phyloP scores from a whole-genome alignment of 2,888 invertebrate genomes.

The Nycteola revayana region DNA sequence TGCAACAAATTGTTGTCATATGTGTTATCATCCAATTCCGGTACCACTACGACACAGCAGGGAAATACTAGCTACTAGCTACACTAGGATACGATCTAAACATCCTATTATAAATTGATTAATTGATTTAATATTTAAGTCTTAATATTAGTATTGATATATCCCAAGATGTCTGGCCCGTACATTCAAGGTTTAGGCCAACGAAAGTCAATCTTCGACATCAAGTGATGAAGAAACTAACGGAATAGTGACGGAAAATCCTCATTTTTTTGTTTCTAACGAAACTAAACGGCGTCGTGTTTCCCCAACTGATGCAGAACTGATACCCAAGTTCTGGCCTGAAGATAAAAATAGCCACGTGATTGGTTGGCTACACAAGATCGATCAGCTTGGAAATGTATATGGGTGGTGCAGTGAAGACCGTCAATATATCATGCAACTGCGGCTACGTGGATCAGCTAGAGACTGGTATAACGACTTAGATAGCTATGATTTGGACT shows the following conservation, averaged over 20 bases:
- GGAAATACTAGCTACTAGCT: too few relatives aligned
- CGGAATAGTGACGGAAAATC: too few relatives aligned
- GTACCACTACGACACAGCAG: too few relatives aligned
- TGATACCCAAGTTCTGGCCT: slow-evolving; percentile 24
- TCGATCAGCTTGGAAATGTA: slow-evolving; percentile 35
- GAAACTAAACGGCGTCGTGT: neutral
- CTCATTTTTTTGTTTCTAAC: neutral
- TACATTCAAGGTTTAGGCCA: neutral
- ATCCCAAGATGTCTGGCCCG: neutral
- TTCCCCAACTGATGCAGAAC: slow-evolving; percentile 11
- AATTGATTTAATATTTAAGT: too few relatives aligned
- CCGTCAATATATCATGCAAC: slow-evolving; percentile 24
- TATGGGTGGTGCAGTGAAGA: slow-evolving; percentile 25
- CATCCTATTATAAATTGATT: too few relatives aligned
- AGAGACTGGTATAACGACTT: slow-evolving; percentile 31
- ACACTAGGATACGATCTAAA: too few relatives aligned
- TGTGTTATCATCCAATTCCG: too few relatives aligned
- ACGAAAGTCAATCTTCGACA: neutral
- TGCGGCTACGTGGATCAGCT: slow-evolving; percentile 29
- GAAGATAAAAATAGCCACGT: slow-evolving; percentile 21
- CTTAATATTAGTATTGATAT: too few relatives aligned
- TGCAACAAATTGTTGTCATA: too few relatives aligned
- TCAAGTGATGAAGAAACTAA: neutral
- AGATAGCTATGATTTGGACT: slow-evolving; percentile 15
- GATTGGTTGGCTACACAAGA: slow-evolving; percentile 32